phyloP scores from a whole-genome alignment of 2,888 invertebrate species.

The Parnassius mnemosyne region DNA sequence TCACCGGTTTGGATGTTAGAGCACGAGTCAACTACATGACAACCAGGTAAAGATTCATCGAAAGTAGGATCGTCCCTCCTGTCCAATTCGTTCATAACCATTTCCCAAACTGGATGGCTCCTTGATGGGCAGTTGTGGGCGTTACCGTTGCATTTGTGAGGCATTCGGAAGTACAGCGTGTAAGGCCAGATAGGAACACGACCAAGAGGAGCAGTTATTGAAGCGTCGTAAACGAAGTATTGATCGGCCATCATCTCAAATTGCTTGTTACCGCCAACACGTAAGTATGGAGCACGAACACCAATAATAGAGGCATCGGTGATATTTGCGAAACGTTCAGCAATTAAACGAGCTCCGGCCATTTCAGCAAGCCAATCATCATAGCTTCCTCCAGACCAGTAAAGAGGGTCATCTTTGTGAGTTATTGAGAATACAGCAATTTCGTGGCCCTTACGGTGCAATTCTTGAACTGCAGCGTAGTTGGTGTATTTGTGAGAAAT shows the following conservation, averaged over 20 bases:
- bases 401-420: constrained; percentile 94
- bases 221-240: constrained; percentile 96
- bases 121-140: constrained; percentile 95
- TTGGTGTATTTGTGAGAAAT: constrained; percentile 96
- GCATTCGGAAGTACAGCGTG: constrained; percentile 97
- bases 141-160: constrained; percentile 96
- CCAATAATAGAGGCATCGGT: constrained; percentile 95
- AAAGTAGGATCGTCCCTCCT: constrained; percentile 96
- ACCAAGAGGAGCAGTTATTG: constrained; percentile 93
- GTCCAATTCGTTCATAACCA: constrained; percentile 97
- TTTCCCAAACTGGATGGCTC: constrained; percentile 97
- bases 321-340: constrained; percentile 94
- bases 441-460: constrained; percentile 94
- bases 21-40: constrained; percentile 96
- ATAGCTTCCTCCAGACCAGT: constrained; percentile 93
- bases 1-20: constrained; percentile 95
- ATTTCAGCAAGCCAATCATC: constrained; percentile 97
- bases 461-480: constrained; percentile 93
- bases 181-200: constrained; percentile 98
- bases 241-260: constrained; percentile 99
- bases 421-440: constrained; percentile 95
- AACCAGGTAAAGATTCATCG: constrained; percentile 95
- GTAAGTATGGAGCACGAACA: constrained; percentile 91
- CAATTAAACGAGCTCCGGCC: constrained; percentile 93
- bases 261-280: constrained; percentile 96